Evolutionary conservation across 2,113 vertebrate genomes (phyloP).

Genomic region (Blennius ocellaris): DNA sequence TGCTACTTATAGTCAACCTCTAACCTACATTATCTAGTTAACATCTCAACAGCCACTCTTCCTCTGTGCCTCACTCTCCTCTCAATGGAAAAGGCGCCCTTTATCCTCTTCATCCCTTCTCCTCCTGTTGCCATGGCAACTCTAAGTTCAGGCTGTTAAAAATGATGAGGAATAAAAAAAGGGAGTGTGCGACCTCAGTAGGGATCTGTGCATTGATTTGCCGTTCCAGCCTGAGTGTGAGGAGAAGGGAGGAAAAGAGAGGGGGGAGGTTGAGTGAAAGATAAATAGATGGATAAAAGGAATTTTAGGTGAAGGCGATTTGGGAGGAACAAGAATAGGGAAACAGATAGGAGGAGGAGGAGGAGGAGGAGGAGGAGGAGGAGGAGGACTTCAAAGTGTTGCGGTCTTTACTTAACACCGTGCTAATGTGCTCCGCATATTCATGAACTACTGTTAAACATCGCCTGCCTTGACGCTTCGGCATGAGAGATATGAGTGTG

Average conservation of each 20-base stretch:
- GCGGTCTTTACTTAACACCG: slow-evolving; percentile 67
- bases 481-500: slow-evolving; percentile 41
- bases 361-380: slow-evolving; percentile 2
- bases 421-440: slow-evolving; percentile 76
- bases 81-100: slow-evolving; percentile 42
- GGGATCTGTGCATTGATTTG: slow-evolving; percentile 69
- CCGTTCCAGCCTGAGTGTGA: slow-evolving; percentile 50
- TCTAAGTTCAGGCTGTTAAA: slow-evolving; percentile 78
- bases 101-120: slow-evolving; percentile 64
- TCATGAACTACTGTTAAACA: slow-evolving; percentile 74
- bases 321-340: slow-evolving; percentile 31
- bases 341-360: slow-evolving; percentile 30
- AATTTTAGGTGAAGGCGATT: slow-evolving; percentile 28
- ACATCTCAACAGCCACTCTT: slow-evolving; percentile 22
- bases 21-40: slow-evolving; percentile 32
- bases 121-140: slow-evolving; percentile 82
- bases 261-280: slow-evolving; percentile 13
- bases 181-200: slow-evolving; percentile 57
- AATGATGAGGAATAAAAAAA: slow-evolving; percentile 68
- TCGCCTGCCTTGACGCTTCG: slow-evolving; percentile 45
- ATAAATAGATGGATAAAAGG: slow-evolving; percentile 48
- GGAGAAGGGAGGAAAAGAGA: not conserved
- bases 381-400: slow-evolving; percentile 75
- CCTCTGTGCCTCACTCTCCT: slow-evolving; percentile 29
- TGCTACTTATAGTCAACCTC: slow-evolving; percentile 28